Base-by-base conservation (phyloP, 1,140 invertebrate species). In the Helicoverpa zea region DNA sequence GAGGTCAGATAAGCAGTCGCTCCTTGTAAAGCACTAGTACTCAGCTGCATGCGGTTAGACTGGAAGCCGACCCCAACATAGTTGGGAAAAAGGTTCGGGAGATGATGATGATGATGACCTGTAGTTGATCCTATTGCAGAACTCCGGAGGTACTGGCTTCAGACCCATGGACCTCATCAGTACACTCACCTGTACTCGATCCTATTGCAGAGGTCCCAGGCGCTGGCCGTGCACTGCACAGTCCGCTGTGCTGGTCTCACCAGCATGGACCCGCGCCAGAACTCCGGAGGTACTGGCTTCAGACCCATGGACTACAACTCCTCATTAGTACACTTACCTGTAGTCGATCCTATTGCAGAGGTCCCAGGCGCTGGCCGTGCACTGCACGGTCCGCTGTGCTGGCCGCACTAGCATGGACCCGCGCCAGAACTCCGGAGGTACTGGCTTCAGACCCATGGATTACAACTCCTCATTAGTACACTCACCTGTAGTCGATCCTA, bases 301-400 rank as follows among this genome's bases (percentile, higher is more conserved):
- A 23, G 23, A 0, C 97, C 97, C 83, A 98, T 95, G 0, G 97
- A 98, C 23, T n/a, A n/a, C n/a, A n/a, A n/a, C n/a, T n/a, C n/a
- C 23, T 23, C 23, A 23, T 23, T 23, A 23, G 97, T 3, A 35
- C 35, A 35, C 35, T 12, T 58, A 97, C 97, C 97, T 97, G 88
- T 97, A 98, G 92, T 98, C 98, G 35, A 97, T 96, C 84, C 96
- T 95, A 88, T 98, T 98, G 88, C 97, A 98, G 94, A 98, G 98
- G 94, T 99, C 98, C 97, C 97, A 98, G 2, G 98, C 98, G 80
- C 98, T 98, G 0, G 98, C 96, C 43, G 98, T 98, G 86, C 98
- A 99, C 75, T 97, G 97, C 0, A 97, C 96, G 80, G 97, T 96
- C 84, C 97, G 94, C 64, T 97, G 96, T n/a, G 95, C 88, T 0